Base-by-base conservation (phyloP, 2,797 vertebrate species). In the Peromyscus eremicus region DNA sequence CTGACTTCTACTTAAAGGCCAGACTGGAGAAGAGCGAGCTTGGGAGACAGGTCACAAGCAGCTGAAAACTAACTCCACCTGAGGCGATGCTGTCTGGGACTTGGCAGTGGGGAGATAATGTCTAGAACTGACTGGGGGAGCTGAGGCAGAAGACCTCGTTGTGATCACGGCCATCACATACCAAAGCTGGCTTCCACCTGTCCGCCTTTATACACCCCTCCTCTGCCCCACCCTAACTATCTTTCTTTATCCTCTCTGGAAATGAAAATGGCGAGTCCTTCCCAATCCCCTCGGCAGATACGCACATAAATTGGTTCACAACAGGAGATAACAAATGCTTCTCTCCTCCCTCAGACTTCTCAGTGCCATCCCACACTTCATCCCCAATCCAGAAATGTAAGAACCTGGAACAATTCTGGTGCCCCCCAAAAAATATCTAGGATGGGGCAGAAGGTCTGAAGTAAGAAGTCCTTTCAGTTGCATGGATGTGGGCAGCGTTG, bases 1-100 rank as follows among this genome's bases (percentile, higher is more conserved):
- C 32, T 75, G n/a, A 83, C 76, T 79, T 79, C 43, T 64, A 64
- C n/a, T 89, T 64, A 52, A 86, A 93, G 92, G 49, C 81, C 43
- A 60, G 21, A 9, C 29, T 40, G 21, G 37, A 46, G 79, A 85
- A 62, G 68, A 89, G 75, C 21, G 25, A 21, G 13, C 19, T 64
- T 43, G 17, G 12, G 57, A 76, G 40, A 21, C 73, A 32, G 34
- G 17, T 40, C 43, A 43, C 27, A 29, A 88, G n/a, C 25, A 55
- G 73, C 10, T 94, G 46, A 73, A 93, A 9, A 52, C 49, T 14
- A 40, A 40, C 89, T 11, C 81, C 62, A 83, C 40, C n/a, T 84
- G 76, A 82, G 27, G 57, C 5, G 3, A 32, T 32, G n/a, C 12
- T 32, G 46, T 16, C n/a, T 27, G 12, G 27, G 76, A 71, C 21